Base-by-base conservation (phyloP, 1,140 invertebrate species). In the Luehdorfia chinensis region DNA sequence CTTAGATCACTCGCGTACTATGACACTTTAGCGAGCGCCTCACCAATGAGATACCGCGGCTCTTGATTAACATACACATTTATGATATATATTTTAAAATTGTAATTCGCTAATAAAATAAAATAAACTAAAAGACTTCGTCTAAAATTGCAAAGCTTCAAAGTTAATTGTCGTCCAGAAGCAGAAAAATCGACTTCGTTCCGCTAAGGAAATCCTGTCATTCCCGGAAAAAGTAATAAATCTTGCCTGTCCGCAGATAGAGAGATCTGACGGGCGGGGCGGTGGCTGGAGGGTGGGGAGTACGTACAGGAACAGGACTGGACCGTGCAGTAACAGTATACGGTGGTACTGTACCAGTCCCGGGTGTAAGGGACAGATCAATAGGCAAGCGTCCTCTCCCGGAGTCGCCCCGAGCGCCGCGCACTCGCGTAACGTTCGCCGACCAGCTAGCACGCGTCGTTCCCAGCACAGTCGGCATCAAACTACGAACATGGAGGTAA, bases 211-310 rank as follows among this genome's bases (percentile, higher is more conserved):
- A 72, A 75, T 76, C 70, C 65, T 64, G 63, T 63, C 59, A 73
- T 71, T 74, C 69, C 61, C 66, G 72, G 74, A 68, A 77, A 75
- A 75, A 55, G 65, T 50, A 65, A 77, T 77, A 77, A 75, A 80
- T 80, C 64, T 70, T 66, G 59, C 63, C 58, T 3, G 66, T 55
- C 66, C 59, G 58, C 67, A 66, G 74, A 72, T 72, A 72, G 62
- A 68, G 62, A 61, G 66, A 68, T 72, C 50, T 59, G 23, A 66
- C 32, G 44, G 15, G 21, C 44, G 58, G 23, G 48, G 23, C 19
- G 44, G 53, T 41, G 41, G 49, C 25, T 57, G 59, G 34, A 46
- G 49, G 56, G 58, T 57, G 57, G 55, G 55, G 55, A 63, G 55
- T 56, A 66, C 63, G 64, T 67, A 25, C 48, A 58, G 51, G 54